Conservation (phyloP, 1,140 invertebrate genomes). For the Muscidifurax raptorellus region DNA sequence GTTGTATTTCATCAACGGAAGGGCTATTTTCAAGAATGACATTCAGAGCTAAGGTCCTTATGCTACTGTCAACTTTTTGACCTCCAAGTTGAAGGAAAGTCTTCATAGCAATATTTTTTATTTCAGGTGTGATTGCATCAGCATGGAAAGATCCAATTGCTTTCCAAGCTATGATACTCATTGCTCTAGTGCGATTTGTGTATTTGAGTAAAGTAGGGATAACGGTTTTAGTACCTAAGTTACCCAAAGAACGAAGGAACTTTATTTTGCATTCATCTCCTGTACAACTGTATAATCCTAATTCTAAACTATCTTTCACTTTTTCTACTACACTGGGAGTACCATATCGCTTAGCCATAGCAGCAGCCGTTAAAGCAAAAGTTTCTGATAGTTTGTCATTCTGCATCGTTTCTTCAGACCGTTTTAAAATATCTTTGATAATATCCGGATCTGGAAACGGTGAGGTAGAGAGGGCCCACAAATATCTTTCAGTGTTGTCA, state of each 20-base stretch:
- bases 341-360: conserved; percentile 77
- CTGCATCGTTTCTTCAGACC: conserved; percentile 73
- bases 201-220: conserved; percentile 78
- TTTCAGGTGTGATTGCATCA: conserved; percentile 67
- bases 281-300: conserved; percentile 76
- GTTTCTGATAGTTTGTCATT: conserved; percentile 80
- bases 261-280: conserved; percentile 77
- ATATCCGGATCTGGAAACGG: conserved; percentile 73
- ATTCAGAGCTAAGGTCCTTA: conserved; percentile 83
- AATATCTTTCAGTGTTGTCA: conserved; percentile 82
- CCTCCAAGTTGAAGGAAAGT: conserved; percentile 81
- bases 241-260: conserved; percentile 82
- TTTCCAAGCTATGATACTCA: conserved; percentile 81
- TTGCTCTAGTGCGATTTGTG: conserved; percentile 72
- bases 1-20: conserved; percentile 75
- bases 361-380: conserved; percentile 79
- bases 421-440: conserved; percentile 77
- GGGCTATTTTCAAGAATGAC: conserved; percentile 80
- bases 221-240: conserved; percentile 78
- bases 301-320: conserved; percentile 73
- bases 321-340: conserved; percentile 65
- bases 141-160: conserved; percentile 78
- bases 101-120: conserved; percentile 74
- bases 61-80: conserved; percentile 81
- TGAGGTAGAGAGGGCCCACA: conserved; percentile 83